These are phyloP conservation scores for Arvicanthis niloticus DNA, from an alignment of 2,113 vertebrate species.

Conservation along the genomic window DNA sequence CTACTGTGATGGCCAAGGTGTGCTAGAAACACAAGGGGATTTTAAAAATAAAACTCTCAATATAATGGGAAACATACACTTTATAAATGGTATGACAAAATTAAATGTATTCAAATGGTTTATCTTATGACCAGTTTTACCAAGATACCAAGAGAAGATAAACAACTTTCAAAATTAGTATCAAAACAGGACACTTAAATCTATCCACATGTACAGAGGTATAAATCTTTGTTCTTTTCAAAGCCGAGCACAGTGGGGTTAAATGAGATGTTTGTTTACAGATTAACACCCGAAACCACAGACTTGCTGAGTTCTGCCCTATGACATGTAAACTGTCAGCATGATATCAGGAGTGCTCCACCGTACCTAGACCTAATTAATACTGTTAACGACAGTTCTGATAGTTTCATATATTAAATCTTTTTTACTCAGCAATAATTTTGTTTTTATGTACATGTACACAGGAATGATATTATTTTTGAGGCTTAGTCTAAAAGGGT, in stretches of 20 bases:
- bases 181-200: slow-evolving; percentile 68
- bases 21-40: slow-evolving; percentile 24
- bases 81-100: slow-evolving; percentile 67
- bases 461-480: slow-evolving; percentile 28
- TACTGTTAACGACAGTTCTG: background rate
- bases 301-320: slow-evolving; percentile 21
- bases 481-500: slow-evolving; percentile 32
- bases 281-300: slow-evolving; percentile 49
- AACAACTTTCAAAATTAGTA: slow-evolving; percentile 70
- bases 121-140: slow-evolving; percentile 54
- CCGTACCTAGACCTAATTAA: slow-evolving; percentile 60
- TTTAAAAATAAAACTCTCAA: slow-evolving; percentile 51
- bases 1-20: slow-evolving; percentile 9
- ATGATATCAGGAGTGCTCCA: background rate
- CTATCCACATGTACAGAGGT: slow-evolving; percentile 51
- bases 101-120: slow-evolving; percentile 65
- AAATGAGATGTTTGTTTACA: slow-evolving; percentile 55
- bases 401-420: slow-evolving; percentile 18
- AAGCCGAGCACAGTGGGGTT: slow-evolving; percentile 37
- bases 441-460: slow-evolving; percentile 58
- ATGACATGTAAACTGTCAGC: slow-evolving; percentile 23
- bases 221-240: slow-evolving; percentile 65
- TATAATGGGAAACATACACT: slow-evolving; percentile 33
- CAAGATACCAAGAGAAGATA: slow-evolving; percentile 59
- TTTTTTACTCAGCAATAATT: slow-evolving; percentile 16